A percentile compares a stretch with the other conserved stretches of the same genome.
These are phyloP conservation scores for Martes martes DNA, from an alignment of 2,113 vertebrate genomes.

Conservation along the genomic window DNA sequence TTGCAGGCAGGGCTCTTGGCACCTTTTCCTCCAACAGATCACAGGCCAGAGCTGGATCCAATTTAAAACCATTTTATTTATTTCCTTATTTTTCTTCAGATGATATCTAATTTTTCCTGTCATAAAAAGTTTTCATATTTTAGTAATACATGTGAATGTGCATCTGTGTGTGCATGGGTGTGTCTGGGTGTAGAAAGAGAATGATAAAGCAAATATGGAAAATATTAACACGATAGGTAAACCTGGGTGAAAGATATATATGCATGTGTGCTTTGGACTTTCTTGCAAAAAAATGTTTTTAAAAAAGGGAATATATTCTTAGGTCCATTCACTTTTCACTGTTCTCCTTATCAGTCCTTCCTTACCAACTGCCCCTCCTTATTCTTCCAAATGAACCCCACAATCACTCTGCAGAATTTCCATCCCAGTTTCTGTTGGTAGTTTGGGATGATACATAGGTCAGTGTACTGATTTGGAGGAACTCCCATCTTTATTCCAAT, in stretches of 20 bases:
- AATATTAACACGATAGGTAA: neutral
- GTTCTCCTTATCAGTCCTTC: neutral
- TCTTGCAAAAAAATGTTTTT: neutral
- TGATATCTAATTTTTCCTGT: neutral
- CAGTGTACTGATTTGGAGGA: neutral
- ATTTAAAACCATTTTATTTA: neutral
- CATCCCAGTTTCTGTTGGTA: neutral
- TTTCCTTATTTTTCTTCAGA: neutral
- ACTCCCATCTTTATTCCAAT: neutral
- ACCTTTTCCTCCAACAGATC: neutral
- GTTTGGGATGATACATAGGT: neutral
- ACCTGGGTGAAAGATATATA: neutral
- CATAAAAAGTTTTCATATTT: neutral
- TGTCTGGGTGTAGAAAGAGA: neutral
- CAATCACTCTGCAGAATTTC: neutral
- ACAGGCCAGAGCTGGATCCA: neutral
- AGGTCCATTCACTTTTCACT: neutral
- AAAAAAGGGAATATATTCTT: neutral
- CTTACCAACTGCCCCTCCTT: neutral
- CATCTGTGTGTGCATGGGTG: neutral
- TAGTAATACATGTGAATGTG: neutral
- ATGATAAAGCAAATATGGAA: neutral
- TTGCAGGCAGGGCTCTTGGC: neutral
- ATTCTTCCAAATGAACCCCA: neutral
- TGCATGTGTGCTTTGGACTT: neutral